These are phyloP conservation scores for Champsocephalus gunnari DNA, from an alignment of 2,797 vertebrate species.

Conservation along the genomic window DNA sequence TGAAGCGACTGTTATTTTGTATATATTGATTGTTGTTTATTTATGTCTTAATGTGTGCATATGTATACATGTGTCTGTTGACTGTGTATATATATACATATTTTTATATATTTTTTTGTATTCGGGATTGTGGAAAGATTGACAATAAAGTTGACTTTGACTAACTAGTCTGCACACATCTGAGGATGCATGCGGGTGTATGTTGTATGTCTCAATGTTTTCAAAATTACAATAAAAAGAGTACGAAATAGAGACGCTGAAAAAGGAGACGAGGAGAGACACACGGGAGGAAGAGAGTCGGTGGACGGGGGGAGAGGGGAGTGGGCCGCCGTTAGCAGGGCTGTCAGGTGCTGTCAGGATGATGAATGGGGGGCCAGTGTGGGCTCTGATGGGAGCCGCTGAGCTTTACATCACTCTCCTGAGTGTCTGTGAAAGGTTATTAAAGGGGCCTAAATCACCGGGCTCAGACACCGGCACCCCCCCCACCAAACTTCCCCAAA, in stretches of 20 bases:
- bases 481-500: constrained; percentile 63
- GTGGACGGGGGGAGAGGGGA: constrained; percentile 51
- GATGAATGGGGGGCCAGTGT: constrained; percentile 79
- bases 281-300: constrained; percentile 48
- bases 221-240: background rate
- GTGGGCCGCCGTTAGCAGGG: constrained; percentile 52
- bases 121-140: no score
- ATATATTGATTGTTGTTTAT: no score
- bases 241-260: constrained; percentile 35
- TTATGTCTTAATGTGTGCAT: no score
- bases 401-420: constrained; percentile 81
- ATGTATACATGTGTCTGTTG: no score
- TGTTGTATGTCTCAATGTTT: no score
- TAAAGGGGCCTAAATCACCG: constrained; percentile 82
- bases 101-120: no score
- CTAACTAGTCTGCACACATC: no score
- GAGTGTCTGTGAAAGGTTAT: constrained; percentile 87
- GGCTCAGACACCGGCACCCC: constrained; percentile 53
- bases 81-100: no score
- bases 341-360: constrained; percentile 79
- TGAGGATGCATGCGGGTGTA: no score
- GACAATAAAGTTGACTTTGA: no score
- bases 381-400: constrained; percentile 76
- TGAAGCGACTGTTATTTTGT: no score
- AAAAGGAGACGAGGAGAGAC: constrained; percentile 52